Evolutionary conservation across 2,113 vertebrate species (phyloP), one percentile per base, ranked within the genome.

Genomic region (Amblyornis subalaris): DNA sequence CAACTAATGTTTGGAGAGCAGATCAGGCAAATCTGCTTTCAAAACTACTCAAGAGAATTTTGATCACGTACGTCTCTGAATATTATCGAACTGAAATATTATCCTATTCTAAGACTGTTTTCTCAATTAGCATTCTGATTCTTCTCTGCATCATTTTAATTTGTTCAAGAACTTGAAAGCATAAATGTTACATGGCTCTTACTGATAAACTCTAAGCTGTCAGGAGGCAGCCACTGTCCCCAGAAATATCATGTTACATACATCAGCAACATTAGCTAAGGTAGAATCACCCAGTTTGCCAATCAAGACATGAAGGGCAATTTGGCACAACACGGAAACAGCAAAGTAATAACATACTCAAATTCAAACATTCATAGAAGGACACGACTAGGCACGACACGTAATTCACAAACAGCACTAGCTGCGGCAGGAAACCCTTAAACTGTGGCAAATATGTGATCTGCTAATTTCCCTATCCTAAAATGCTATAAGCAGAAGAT

Each of bases 1-100:
- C 10, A 53, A 19, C 17, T 42, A 77, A 3, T 1, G 0, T 38
- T 21, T 55, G 7, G 14, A 55, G 7, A 89, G 8, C 0, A 0
- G 18, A 70, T 25, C 8, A 42, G 33, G 15, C 8, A 80, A 79
- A 62, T 33, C 14, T 44, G 42, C 31, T 75, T 79, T 70, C 20
- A 82, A 61, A 86, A 61, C 7, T 10, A 57, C 26, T 44, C 11
- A 47, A 21, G 16, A 72, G 5, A 74, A 57, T 73, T 62, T 33
- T 50, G 28, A 62, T n/a, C 17, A 47, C 3, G 1, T n/a, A 57
- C 29, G 76, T 61, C 7, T n/a, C 47, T 40, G 3, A 86, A 14
- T 58, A 86, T 29, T 77, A 73, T 24, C 2, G 2, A 61, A 61
- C 26, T 20, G 28, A 86, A 80, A 69, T 45, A 72, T 1, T 3